phyloP scores from a whole-genome alignment of 2,113 vertebrate species.

The Hippocampus barbouri region DNA sequence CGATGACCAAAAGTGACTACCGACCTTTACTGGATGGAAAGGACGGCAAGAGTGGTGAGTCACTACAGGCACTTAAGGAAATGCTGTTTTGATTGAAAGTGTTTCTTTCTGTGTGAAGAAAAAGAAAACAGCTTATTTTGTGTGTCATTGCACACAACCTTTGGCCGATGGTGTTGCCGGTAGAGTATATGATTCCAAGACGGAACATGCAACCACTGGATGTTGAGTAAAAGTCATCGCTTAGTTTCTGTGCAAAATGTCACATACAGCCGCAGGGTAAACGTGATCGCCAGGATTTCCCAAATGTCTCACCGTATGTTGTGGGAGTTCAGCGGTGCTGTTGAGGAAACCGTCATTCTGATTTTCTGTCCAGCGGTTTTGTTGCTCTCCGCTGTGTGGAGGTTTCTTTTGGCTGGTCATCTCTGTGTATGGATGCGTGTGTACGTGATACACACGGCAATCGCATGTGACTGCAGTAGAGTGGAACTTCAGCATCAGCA shows the following conservation, averaged over 20 bases:
- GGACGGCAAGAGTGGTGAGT: constrained; percentile 70
- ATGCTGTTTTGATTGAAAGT: constrained; percentile 4
- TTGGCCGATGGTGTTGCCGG: not conserved
- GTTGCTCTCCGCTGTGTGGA: not conserved
- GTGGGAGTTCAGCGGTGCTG: not conserved
- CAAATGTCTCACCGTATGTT: constrained; percentile 1
- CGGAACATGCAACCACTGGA: not conserved
- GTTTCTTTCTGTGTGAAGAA: not conserved
- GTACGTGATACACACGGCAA: constrained; percentile 22
- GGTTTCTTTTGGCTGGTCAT: not conserved
- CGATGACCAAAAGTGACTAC: constrained; percentile 85
- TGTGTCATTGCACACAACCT: not conserved
- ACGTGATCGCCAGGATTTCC: not conserved
- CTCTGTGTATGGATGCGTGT: constrained; percentile 1
- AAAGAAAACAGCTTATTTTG: not conserved
- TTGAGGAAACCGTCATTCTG: not conserved
- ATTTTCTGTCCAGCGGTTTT: not conserved
- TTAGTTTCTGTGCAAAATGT: not conserved
- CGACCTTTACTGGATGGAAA: constrained; percentile 85
- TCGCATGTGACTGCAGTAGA: constrained; percentile 51
- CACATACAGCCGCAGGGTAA: not conserved
- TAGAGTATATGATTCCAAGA: not conserved
- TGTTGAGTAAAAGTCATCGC: not conserved
- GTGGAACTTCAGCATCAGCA: constrained; percentile 14
- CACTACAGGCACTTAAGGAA: not conserved